Base-by-base conservation (phyloP, 2,888 invertebrate genomes). In the Agonopterix subpropinquella region DNA sequence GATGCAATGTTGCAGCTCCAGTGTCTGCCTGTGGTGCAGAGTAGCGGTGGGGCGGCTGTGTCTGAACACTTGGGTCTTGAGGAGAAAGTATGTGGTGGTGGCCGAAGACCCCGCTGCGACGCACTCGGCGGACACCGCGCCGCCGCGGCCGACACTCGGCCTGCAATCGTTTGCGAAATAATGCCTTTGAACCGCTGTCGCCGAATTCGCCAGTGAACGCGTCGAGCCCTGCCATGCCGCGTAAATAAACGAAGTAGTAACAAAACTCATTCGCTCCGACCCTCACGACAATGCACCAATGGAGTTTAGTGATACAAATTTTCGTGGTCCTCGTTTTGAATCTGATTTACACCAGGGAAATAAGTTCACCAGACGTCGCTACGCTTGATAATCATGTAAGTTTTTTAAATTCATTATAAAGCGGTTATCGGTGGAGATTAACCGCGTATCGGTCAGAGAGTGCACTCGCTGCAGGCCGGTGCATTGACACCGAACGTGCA, bases 81-180 rank as follows among this genome's bases (percentile, higher is more conserved):
- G 74, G 87, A 77, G 87, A 87, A 88, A 88, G 87, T 84, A 56
- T 58, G 68, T 72, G 78, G 84, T 79, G 82, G 80, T 84, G 84
- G 84, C 64, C 74, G 80, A 72, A 77, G 82, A 77, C 70, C 76
- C 70, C 73, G 64, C 67, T 65, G 62, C 67, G 66, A 64, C 77
- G 48, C 50, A 78, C 72, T 78, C 79, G 73, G 78, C 28, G 77
- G 78, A 75, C 64, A 68, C 77, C 78, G 78, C 77, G 80, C 82
- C 83, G 80, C 78, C 79, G 82, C 77, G 80, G 83, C 80, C 86
- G 82, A 76, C 80, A 79, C 77, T 79, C 80, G 80, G 79, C 80
- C 79, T 68, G 77, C 74, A 73, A 71, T 70, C 70, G 74, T 77
- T 84, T 78, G 84, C 84, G 81, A 83, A 83, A 82, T 76, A 80